These are phyloP conservation scores for Rattus rattus DNA, from an alignment of 2,113 vertebrate species.

Conservation along the genomic window DNA sequence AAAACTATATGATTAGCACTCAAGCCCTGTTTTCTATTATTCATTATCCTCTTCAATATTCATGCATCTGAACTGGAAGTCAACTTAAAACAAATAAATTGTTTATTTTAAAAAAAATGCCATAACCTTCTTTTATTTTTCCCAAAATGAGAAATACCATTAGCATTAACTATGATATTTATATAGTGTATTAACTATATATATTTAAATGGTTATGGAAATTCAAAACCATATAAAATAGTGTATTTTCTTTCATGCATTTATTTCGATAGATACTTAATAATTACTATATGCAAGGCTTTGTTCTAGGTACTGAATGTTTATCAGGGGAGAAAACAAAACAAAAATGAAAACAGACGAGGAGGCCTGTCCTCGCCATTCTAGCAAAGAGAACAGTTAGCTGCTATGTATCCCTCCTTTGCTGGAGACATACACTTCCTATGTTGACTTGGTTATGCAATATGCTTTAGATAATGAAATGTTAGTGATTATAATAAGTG, in stretches of 20 bases:
- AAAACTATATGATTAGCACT: background rate
- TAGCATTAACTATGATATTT: background rate
- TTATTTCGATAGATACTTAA: slow-evolving; percentile 36
- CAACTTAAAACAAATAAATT: background rate
- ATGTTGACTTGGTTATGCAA: background rate
- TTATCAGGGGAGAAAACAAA: background rate
- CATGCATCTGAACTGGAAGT: background rate
- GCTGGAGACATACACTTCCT: background rate
- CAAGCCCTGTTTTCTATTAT: background rate
- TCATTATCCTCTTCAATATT: background rate
- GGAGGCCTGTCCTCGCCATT: background rate
- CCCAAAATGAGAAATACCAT: background rate
- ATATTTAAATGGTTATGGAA: background rate
- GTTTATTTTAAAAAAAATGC: background rate
- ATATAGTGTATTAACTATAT: background rate
- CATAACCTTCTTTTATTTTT: background rate
- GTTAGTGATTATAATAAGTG: background rate
- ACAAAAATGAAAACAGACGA: background rate
- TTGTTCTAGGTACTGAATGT: background rate
- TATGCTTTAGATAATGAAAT: slow-evolving; percentile 57
- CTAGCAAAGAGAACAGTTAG: background rate
- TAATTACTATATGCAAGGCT: background rate
- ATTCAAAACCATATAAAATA: slow-evolving; percentile 8
- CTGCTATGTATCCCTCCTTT: background rate
- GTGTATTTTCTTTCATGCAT: background rate